Conservation (phyloP, 1,140 invertebrate genomes). For the Thaumatotibia leucotreta region DNA sequence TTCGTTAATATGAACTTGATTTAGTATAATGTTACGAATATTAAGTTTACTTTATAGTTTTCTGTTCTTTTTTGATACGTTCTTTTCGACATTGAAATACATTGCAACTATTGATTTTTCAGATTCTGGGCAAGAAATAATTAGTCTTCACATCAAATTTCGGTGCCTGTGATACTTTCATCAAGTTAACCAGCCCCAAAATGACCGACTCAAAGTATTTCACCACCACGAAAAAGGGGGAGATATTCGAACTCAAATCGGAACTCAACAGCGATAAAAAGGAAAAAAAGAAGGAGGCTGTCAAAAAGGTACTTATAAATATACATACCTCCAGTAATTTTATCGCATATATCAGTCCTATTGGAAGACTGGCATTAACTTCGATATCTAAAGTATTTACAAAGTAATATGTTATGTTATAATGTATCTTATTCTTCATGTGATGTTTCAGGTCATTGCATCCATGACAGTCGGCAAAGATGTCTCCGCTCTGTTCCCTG, state of each 20-base stretch:
- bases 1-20: background rate
- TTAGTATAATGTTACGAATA: background rate
- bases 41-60: background rate
- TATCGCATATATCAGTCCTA: background rate
- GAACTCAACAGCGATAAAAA: constrained; percentile 99
- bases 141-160: background rate
- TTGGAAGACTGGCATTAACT: background rate
- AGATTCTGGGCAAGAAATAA: background rate
- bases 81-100: background rate
- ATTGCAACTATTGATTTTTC: background rate
- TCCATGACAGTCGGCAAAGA: constrained; percentile 99
- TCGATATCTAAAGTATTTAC: background rate
- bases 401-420: background rate
- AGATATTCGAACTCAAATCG: constrained; percentile 99
- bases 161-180: background rate
- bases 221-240: constrained; percentile 99
- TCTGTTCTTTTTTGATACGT: background rate
- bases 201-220: constrained; percentile 99
- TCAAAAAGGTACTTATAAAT: constrained; percentile 90
- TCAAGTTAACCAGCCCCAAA: constrained; percentile 33
- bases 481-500: constrained; percentile 97
- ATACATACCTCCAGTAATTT: background rate
- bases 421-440: background rate
- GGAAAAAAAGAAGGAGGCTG: constrained; percentile 99
- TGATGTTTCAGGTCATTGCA: constrained; percentile 91